Base-by-base conservation (phyloP, 2,113 vertebrate genomes). In the Hystrix cristata region DNA sequence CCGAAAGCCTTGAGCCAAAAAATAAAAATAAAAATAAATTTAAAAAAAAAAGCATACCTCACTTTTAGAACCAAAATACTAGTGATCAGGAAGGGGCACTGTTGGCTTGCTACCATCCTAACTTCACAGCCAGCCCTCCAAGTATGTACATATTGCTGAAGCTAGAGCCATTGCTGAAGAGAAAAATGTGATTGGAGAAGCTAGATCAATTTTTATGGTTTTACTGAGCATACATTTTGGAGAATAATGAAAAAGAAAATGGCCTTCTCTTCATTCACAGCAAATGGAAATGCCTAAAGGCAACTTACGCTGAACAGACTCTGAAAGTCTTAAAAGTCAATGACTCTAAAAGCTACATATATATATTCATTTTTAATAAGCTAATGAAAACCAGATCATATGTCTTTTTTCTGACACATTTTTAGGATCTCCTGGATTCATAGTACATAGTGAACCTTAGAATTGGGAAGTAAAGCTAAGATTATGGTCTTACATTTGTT, bases 311-410 rank as follows among this genome's bases (percentile, higher is more conserved):
- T 95, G 65, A 96, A 90, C 38, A 97, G 87, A 92, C 25, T 87
- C 62, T 59, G 59, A 95, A 90, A 96, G 71, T 69, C 72, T 65
- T 76, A 25, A 96, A 94, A 94, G 71, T 86, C 82, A 96, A 59
- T 89, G 87, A 31, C 71, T 92, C 55, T 21, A 85, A 59, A 64
- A 95, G 94, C 90, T 94, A 96, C 78, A 80, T 53, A 85, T n/a
- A 74, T 79, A 65, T 87, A 92, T 96, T 96, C 86, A 92, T 88
- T 90, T 91, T 87, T 96, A 64, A 96, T 91, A 67, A 96, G 19
- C 65, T 84, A 82, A 94, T 60, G 91, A 93, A 92, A 95, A 95
- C 83, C 60, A n/a, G 16, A 87, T 57, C 78, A 82, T 95, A 51
- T 93, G 64, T 91, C 67, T 93, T 95, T 90, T 89, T 89, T 79